phyloP scores from a whole-genome alignment of 2,113 vertebrate species.

The Cephalopholis sonnerati region DNA sequence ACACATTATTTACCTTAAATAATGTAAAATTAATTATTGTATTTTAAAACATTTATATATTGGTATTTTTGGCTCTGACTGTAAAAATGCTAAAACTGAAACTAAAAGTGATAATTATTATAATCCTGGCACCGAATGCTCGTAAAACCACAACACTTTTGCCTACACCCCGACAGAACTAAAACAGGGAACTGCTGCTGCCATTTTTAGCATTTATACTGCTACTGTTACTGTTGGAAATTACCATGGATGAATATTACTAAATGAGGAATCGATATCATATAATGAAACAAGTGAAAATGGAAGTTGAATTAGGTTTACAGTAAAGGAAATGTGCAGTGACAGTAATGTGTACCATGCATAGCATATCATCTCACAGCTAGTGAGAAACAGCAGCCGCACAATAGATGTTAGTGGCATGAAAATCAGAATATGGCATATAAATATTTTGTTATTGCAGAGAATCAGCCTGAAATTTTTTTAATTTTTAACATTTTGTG shows the following conservation, averaged over 20 bases:
- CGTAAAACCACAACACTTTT: constrained; percentile 34
- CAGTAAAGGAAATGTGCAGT: constrained; percentile 28
- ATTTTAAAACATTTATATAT: background rate
- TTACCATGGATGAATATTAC: constrained; percentile 8
- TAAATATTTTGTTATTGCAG: background rate
- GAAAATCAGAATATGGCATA: background rate
- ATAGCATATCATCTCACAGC: background rate
- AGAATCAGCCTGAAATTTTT: background rate
- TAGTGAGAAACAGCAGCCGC: background rate
- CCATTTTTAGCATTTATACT: constrained; percentile 22
- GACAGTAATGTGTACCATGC: background rate
- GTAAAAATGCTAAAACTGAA: background rate
- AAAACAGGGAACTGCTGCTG: constrained; percentile 67
- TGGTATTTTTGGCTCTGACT: background rate
- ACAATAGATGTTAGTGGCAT: background rate
- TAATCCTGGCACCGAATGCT: background rate
- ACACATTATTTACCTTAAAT: too few species aligned
- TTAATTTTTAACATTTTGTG: background rate
- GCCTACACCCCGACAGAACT: constrained; percentile 36
- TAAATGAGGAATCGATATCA: constrained; percentile 58
- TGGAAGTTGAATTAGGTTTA: constrained; percentile 47
- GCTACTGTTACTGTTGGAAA: background rate
- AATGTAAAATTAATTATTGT: too few species aligned
- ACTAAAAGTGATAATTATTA: constrained; percentile 24
- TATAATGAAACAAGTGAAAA: constrained; percentile 48